phyloP scores from a whole-genome alignment of 1,140 invertebrate genomes.

The Hyles vespertilio region DNA sequence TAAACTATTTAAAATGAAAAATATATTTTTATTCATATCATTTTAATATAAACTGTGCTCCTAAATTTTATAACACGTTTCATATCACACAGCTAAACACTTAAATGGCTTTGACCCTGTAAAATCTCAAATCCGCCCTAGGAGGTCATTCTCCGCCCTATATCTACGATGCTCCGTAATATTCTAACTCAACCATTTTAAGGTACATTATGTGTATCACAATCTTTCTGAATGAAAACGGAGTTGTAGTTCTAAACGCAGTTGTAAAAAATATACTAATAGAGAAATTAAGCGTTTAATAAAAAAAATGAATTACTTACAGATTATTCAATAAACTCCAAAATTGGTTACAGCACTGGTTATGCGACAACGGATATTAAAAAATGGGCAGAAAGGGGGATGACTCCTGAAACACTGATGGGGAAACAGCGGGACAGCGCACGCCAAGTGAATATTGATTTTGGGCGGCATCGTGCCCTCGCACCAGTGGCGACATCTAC shows the following conservation, averaged over 20 bases:
- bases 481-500: conserved; percentile 35
- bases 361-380: conserved; percentile 41
- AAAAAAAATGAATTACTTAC: not conserved
- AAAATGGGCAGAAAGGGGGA: conserved; percentile 46
- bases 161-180: conserved; percentile 23
- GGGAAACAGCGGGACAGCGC: conserved; percentile 54
- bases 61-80: too few species aligned
- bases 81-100: too few species aligned
- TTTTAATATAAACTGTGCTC: too few species aligned
- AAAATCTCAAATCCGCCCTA: conserved; percentile 13
- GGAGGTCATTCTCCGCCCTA: conserved; percentile 25
- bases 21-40: too few species aligned
- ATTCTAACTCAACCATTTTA: conserved; percentile 21
- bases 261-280: not conserved
- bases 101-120: too few species aligned
- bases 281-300: not conserved
- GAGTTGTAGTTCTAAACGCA: not conserved
- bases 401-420: conserved; percentile 54
- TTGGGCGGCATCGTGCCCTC: conserved; percentile 53
- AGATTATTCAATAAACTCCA: conserved; percentile 4
- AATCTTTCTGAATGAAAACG: conserved; percentile 29
- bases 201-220: conserved; percentile 1
- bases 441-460: conserved; percentile 59
- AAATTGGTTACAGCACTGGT: conserved; percentile 49
- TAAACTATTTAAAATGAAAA: too few species aligned